Evolutionary conservation across 2,888 invertebrate species (phyloP).

Genomic region (Lumbricus terrestris): DNA sequence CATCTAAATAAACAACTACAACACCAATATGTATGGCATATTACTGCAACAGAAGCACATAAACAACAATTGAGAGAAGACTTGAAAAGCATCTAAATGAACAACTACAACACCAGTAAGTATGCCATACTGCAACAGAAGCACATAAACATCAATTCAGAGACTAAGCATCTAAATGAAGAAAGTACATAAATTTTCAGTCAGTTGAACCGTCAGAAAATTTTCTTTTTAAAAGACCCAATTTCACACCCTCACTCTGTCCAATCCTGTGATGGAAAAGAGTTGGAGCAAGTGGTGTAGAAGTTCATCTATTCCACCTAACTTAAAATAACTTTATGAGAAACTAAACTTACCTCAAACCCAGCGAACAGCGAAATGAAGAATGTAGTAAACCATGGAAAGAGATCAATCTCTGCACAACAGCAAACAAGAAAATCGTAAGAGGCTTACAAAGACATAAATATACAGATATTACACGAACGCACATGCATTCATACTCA

Average conservation of each 20-base stretch:
- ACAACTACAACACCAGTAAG: constrained; percentile 27
- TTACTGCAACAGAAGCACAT: constrained; percentile 31
- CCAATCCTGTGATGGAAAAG: no score
- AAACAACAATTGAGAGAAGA: background rate
- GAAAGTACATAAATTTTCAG: background rate
- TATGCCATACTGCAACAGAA: constrained; percentile 40
- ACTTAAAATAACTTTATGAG: background rate
- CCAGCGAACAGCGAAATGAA: constrained; percentile 78
- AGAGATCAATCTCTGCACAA: constrained; percentile 75
- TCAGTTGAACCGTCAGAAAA: no score
- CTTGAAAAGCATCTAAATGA: background rate
- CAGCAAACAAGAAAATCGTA: background rate
- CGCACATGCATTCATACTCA: no score
- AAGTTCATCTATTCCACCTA: background rate
- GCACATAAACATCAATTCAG: background rate
- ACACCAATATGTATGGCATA: constrained; percentile 40
- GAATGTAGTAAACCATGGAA: constrained; percentile 82
- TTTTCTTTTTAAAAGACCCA: no score
- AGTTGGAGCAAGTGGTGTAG: no score
- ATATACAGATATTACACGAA: background rate
- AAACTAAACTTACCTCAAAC: constrained; percentile 63
- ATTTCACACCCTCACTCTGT: no score
- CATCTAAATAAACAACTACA: no score
- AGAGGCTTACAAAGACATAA: background rate
- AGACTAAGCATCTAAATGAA: background rate